These are phyloP conservation scores for Parapristionchus giblindavisi DNA, from an alignment of 2,888 invertebrate species.

Conservation along the genomic window DNA sequence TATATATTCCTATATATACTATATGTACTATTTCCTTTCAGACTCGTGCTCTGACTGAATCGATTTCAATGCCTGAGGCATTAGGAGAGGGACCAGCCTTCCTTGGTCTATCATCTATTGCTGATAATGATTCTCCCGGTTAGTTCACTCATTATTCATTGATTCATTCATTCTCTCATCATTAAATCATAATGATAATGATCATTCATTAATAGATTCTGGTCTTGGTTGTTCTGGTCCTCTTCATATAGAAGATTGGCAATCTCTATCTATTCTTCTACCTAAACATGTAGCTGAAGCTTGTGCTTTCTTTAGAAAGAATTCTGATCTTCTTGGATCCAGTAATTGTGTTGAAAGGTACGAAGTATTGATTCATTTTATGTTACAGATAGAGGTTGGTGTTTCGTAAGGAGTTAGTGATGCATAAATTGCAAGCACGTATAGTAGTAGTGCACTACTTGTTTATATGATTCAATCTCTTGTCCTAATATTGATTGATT, in stretches of 20 bases:
- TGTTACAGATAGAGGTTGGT: background rate
- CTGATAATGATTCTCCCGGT: background rate
- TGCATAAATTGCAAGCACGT: too few relatives aligned
- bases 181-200: slow-evolving; percentile 17
- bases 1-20: too few relatives aligned
- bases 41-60: slow-evolving; percentile 58
- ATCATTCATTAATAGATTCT: slow-evolving; percentile 56
- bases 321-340: slow-evolving; percentile 61
- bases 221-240: slow-evolving; percentile 69
- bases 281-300: slow-evolving; percentile 76
- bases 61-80: slow-evolving; percentile 47
- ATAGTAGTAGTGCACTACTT: too few relatives aligned
- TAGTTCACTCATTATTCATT: background rate
- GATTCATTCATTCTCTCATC: slow-evolving; percentile 27
- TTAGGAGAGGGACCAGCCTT: slow-evolving; percentile 16
- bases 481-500: background rate
- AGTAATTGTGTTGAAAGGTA: slow-evolving; percentile 54
- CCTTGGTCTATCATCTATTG: slow-evolving; percentile 10
- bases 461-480: too few relatives aligned
- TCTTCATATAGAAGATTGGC: slow-evolving; percentile 88
- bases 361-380: background rate
- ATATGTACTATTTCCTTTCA: slow-evolving; percentile 39
- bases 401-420: too few relatives aligned
- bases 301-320: slow-evolving; percentile 69
- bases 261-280: slow-evolving; percentile 86